Base-by-base conservation (phyloP, 2,888 invertebrate genomes). In the Diaperis boleti region DNA sequence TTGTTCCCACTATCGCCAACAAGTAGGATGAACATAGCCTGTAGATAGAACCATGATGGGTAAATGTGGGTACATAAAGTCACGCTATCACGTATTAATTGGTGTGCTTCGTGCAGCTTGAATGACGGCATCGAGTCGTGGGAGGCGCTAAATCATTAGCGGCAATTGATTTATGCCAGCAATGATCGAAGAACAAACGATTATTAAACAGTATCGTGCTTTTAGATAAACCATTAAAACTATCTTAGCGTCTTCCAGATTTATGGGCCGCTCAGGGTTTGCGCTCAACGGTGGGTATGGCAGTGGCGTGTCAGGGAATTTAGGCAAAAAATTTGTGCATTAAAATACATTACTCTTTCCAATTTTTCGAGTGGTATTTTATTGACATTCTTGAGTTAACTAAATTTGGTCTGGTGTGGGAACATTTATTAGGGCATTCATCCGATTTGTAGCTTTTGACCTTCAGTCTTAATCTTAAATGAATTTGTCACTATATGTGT, bases 61-160 rank as follows among this genome's bases (percentile, higher is more conserved):
- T 65, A 69, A 69, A 71, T 69, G 70, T 69, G 71, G 72, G 71
- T 66, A 70, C 67, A 67, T 65, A 61, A 68, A 69, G 69, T 70
- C 71, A 71, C 69, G 73, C 70, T 65, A 71, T 69, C 64, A 59
- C 59, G 65, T 62, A 73, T 74, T 74, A 73, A 74, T 75, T 73
- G 72, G 72, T 68, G 62, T 56, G 66, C 66, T 72, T 69, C 73
- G 71, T 72, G 73, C 68, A 61, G 63, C 66, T 70, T 71, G 73
- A 70, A 69, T 72, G 74, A 72, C 70, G 71, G 68, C 68, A 65
- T 65, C 64, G 60, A 67, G 60, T 70, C 74, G 75, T 76, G 74
- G 74, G 75, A 72, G 73, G 75, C 71, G 72, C 68, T 71, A 73
- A 69, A 72, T 73, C 72, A 71, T 73, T 72, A 72, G 71, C 72